Percentiles rank a stretch among this genome's conserved stretches.
These are phyloP conservation scores for Psilopogon haemacephalus DNA, from an alignment of 2,113 vertebrate species.

Conservation along the genomic window DNA sequence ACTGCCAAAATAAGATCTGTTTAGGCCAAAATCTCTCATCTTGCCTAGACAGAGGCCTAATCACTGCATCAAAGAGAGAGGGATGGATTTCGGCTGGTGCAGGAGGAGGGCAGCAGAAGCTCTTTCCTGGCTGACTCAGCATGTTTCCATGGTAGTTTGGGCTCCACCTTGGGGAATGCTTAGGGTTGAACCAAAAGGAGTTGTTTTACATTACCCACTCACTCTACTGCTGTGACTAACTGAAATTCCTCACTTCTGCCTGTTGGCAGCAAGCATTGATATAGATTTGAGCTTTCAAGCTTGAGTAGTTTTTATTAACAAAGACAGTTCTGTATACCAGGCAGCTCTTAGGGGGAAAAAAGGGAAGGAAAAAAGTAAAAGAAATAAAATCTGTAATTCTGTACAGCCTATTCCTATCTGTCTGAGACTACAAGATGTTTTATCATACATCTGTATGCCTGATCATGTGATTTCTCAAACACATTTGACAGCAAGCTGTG, in stretches of 20 bases:
- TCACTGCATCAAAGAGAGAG: neutral
- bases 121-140: neutral
- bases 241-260: neutral
- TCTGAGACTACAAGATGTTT: neutral
- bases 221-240: neutral
- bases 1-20: neutral
- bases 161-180: neutral
- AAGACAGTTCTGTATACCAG: neutral
- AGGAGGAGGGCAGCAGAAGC: neutral
- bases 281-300: neutral
- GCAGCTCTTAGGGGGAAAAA: neutral
- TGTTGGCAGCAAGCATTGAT: neutral
- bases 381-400: neutral
- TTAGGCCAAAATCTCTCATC: neutral
- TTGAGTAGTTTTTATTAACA: slow-evolving; percentile 12
- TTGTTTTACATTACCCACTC: neutral
- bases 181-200: neutral
- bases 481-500: neutral
- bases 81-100: neutral
- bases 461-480: neutral
- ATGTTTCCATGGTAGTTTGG: neutral
- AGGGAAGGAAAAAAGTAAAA: neutral
- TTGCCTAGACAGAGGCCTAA: neutral
- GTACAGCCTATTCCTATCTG: neutral
- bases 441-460: neutral